phyloP scores from a whole-genome alignment of 2,113 vertebrate species.

The Antechinus flavipes region DNA sequence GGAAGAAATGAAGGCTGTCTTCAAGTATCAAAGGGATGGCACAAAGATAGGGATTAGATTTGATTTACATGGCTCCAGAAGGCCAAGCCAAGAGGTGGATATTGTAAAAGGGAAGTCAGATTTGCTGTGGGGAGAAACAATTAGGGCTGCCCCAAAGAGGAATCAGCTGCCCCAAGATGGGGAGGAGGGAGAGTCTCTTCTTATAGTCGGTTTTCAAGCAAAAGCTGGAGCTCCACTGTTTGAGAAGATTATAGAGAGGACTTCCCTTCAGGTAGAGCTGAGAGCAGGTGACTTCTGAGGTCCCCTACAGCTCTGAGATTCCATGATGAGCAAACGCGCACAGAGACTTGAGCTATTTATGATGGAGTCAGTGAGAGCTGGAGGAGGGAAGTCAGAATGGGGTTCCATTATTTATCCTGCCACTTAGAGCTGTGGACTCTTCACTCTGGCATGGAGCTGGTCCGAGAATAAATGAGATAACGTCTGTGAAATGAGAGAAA shows the following conservation, averaged over 20 bases:
- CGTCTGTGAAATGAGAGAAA: not conserved
- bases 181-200: not conserved
- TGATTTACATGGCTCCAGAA: not conserved
- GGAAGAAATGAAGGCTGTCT: not conserved
- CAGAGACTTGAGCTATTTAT: not conserved
- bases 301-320: not conserved
- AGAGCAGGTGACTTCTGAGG: not conserved
- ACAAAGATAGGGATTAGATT: not conserved
- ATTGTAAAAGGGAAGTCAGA: not conserved
- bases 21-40: not conserved
- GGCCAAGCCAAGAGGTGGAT: not conserved
- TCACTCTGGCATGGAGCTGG: not conserved
- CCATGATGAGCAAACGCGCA: not conserved
- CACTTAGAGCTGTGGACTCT: not conserved
- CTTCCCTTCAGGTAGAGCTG: not conserved
- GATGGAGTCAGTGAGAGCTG: not conserved
- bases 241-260: not conserved
- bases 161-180: not conserved
- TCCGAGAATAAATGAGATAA: not conserved
- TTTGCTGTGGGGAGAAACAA: not conserved
- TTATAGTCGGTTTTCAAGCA: not conserved
- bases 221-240: not conserved
- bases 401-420: not conserved
- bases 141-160: not conserved
- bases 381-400: conserved; percentile 1